Evolutionary conservation across 2,797 vertebrate species (phyloP).

Genomic region (Alauda arvensis): DNA sequence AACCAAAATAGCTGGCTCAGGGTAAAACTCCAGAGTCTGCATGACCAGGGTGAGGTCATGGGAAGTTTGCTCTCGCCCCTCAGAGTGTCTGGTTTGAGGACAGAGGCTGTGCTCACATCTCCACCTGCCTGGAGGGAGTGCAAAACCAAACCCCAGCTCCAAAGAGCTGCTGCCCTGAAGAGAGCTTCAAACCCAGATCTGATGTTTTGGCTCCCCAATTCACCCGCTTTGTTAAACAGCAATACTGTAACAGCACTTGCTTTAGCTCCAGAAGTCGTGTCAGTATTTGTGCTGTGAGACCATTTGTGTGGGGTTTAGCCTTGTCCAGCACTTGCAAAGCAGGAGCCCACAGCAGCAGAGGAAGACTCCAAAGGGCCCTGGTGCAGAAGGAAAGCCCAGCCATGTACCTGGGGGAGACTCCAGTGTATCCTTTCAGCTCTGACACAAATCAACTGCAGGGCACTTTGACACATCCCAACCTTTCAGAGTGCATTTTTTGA

Average conservation of each 20-base stretch:
- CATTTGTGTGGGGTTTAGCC: neutral
- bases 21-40: neutral
- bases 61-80: neutral
- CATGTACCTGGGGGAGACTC: neutral
- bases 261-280: neutral
- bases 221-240: neutral
- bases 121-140: neutral
- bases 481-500: slow-evolving; percentile 49
- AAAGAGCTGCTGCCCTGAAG: neutral
- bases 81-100: neutral
- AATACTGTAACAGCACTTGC: neutral
- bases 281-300: neutral
- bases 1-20: neutral
- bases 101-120: neutral
- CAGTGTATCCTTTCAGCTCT: neutral
- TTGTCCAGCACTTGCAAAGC: neutral
- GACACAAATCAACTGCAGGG: slow-evolving; percentile 47
- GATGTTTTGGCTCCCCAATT: neutral
- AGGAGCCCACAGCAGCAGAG: neutral
- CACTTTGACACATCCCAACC: slow-evolving; percentile 55
- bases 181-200: neutral
- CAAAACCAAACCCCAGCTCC: neutral
- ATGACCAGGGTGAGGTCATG: neutral
- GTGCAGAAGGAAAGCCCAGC: neutral
- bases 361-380: neutral